Conservation (phyloP, 37 sponge, comb jelly and placozoan genomes). For the Hexactinellida sp. region DNA sequence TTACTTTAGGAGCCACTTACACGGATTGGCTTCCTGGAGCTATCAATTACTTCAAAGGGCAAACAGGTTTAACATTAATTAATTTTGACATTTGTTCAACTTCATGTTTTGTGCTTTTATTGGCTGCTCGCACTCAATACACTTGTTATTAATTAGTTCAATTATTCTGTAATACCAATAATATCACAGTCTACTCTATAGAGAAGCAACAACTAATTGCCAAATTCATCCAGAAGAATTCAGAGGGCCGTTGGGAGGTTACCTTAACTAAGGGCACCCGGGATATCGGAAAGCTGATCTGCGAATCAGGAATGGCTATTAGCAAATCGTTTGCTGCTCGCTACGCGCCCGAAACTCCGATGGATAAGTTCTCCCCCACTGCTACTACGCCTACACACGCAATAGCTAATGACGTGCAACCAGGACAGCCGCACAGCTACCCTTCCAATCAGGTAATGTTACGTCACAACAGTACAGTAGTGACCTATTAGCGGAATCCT, state of each 20-base stretch:
- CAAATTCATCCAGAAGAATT: background rate
- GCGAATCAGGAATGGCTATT: background rate
- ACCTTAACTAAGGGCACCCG: background rate
- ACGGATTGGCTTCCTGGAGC: background rate
- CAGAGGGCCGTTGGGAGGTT: background rate
- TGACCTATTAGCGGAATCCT: no score
- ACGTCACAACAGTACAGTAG: no score
- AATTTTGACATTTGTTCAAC: background rate
- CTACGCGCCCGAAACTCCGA: background rate
- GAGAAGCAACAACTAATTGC: background rate
- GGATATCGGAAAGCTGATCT: background rate
- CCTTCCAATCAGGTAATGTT: no score
- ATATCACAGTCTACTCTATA: no score
- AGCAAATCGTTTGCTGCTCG: constrained; percentile 14
- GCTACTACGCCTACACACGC: background rate
- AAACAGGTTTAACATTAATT: background rate
- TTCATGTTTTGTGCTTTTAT: no score
- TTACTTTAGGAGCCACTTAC: background rate
- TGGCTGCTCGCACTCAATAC: background rate
- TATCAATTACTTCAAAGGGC: background rate
- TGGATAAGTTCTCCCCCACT: background rate
- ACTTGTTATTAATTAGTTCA: background rate
- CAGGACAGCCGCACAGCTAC: no score
- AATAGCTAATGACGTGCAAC: background rate
- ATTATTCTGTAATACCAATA: no score